Base-by-base conservation (phyloP, 2,113 vertebrate genomes). In the Tragulus kanchil region DNA sequence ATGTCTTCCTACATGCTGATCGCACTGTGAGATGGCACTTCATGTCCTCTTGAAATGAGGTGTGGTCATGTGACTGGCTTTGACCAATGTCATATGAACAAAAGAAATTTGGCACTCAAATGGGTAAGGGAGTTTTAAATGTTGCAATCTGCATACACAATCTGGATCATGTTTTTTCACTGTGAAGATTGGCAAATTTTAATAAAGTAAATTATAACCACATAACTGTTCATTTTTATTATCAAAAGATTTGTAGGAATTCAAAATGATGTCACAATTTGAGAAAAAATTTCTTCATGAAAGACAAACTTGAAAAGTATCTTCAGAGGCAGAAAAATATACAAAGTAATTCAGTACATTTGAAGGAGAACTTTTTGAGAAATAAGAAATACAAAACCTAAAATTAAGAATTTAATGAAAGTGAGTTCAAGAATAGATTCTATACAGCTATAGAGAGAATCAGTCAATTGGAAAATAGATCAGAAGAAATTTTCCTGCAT, bases 211-310 rank as follows among this genome's bases (percentile, higher is more conserved):
- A 62, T 79, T 93, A 87, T 45, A 84, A 59, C 13, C 13, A 91
- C 19, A 23, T 62, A 77, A 91, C 28, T 91, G 81, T 42, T 58
- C 48, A 48, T 82, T 71, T 92, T 94, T 21, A 93, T 54, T 95
- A 73, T 42, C 73, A 50, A 79, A 95, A 69, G 48, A 50, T 81
- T 62, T 81, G 19, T 23, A 89, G 45, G 62, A 50, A 61, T 69
- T 86, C 12, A 85, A 96, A 92, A 96, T 81, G 69, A 88, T 59
- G 26, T 31, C 13, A 28, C 54, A 87, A 92, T 61, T 79, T 94
- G 50, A 69, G 1, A 94, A 97, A 88, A 69, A 92, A 92, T 78
- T 89, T 94, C 5, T 89, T 93, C 50, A 26, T 65, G 65, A 93
- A 77, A 91, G 36, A 73, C 14, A 67, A 93, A 14, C 54, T 67